Evolutionary conservation across 2,888 invertebrate genomes (phyloP).

Genomic region (Xanthia icteritia): DNA sequence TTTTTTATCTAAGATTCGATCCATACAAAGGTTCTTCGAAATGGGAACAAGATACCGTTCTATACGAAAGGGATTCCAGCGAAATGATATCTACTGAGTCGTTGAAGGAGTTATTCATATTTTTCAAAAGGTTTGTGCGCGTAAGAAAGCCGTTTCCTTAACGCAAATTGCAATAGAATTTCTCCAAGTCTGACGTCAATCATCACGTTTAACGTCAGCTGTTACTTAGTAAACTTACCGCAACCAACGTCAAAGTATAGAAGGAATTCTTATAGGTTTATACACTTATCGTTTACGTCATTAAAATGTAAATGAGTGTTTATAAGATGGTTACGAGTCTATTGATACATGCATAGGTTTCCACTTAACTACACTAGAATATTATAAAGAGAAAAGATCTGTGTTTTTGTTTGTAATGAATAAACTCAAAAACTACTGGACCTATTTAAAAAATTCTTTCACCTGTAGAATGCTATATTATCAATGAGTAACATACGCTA

Average conservation of each 20-base stretch:
- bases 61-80: not conserved
- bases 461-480: too few species aligned
- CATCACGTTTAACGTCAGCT: not conserved
- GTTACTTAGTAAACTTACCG: not conserved
- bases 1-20: not conserved
- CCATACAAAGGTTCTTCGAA: not conserved
- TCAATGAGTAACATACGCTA: too few species aligned
- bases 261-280: constrained; percentile 5
- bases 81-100: not conserved
- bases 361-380: too few species aligned
- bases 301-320: not conserved
- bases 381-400: too few species aligned
- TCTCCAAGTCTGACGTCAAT: constrained; percentile 22
- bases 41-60: not conserved
- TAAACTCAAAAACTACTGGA: too few species aligned
- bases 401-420: too few species aligned
- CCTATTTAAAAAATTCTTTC: too few species aligned
- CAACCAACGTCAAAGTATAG: constrained; percentile 18
- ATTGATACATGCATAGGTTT: not conserved
- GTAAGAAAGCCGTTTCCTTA: not conserved
- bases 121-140: not conserved
- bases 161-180: constrained; percentile 7
- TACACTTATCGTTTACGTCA: constrained; percentile 23
- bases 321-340: not conserved
- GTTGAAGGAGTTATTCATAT: not conserved